These are phyloP conservation scores for Hydrozoanthus gracilis DNA, from an alignment of 92 coral and sea anemone genomes.

Conservation along the genomic window DNA sequence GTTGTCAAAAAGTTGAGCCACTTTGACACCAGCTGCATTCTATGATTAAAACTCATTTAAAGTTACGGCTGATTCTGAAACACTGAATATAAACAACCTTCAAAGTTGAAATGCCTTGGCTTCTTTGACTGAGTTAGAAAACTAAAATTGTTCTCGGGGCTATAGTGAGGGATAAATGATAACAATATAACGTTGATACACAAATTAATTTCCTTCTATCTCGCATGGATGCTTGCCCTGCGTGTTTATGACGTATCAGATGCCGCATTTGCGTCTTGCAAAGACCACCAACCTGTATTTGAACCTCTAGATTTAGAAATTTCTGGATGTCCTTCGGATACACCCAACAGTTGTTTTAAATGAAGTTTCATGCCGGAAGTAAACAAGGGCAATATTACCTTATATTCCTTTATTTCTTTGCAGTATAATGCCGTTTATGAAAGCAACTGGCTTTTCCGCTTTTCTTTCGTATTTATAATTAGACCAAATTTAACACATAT, in stretches of 20 bases:
- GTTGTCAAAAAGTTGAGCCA: background rate
- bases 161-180: background rate
- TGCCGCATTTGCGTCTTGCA: background rate
- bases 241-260: slow-evolving; percentile 31
- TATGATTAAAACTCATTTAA: too few species aligned
- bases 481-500: background rate
- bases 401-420: background rate
- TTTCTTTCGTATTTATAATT: slow-evolving; percentile 15
- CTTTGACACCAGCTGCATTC: background rate
- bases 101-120: too few species aligned
- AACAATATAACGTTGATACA: background rate
- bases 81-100: too few species aligned
- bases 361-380: slow-evolving; percentile 25
- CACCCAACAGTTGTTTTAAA: background rate
- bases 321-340: background rate
- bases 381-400: background rate
- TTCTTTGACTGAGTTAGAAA: too few species aligned
- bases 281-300: background rate
- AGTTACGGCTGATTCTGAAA: too few species aligned
- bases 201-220: background rate
- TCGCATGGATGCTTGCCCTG: background rate
- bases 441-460: slow-evolving; percentile 11
- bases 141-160: background rate
- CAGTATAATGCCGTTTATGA: background rate
- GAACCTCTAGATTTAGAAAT: slow-evolving; percentile 7